These are phyloP conservation scores for Drosophila oshimai DNA, from an alignment of 1,140 invertebrate species.

Conservation along the genomic window DNA sequence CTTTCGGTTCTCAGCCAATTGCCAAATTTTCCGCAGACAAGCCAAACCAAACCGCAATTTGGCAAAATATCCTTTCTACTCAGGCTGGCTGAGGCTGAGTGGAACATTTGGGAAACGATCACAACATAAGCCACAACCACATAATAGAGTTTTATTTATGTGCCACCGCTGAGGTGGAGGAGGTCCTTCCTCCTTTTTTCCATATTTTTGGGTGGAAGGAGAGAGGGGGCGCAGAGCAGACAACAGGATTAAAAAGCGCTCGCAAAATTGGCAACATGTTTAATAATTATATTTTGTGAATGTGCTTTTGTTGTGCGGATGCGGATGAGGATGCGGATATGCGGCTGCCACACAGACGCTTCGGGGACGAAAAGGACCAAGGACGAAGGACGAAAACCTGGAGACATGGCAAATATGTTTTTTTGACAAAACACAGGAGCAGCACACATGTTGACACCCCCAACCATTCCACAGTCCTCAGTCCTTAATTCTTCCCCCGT, in stretches of 20 bases:
- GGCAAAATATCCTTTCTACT: neutral
- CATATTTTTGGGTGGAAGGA: neutral
- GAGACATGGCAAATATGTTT: conserved; percentile 77
- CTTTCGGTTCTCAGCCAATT: conserved; percentile 35
- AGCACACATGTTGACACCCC: conserved; percentile 69
- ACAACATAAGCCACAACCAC: conserved; percentile 71
- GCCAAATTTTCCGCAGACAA: conserved; percentile 18
- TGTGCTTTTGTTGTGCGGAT: conserved; percentile 57
- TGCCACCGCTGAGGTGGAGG: conserved; percentile 33
- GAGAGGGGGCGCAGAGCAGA: conserved; percentile 40
- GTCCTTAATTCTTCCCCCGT: conserved; percentile 8
- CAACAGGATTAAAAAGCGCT: conserved; percentile 80
- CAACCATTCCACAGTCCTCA: neutral
- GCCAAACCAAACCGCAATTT: conserved; percentile 38
- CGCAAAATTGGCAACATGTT: conserved; percentile 80
- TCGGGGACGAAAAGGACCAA: neutral
- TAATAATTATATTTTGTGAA: conserved; percentile 81
- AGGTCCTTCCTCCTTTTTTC: neutral
- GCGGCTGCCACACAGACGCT: conserved; percentile 15
- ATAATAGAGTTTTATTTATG: conserved; percentile 77
- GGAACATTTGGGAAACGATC: conserved; percentile 58
- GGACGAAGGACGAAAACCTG: too few species aligned
- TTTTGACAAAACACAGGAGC: conserved; percentile 77
- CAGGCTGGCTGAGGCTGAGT: conserved; percentile 7
- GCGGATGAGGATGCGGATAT: conserved; percentile 6